Conservation (phyloP, 2,113 vertebrate species). For the Chaetodon trifascialis region DNA sequence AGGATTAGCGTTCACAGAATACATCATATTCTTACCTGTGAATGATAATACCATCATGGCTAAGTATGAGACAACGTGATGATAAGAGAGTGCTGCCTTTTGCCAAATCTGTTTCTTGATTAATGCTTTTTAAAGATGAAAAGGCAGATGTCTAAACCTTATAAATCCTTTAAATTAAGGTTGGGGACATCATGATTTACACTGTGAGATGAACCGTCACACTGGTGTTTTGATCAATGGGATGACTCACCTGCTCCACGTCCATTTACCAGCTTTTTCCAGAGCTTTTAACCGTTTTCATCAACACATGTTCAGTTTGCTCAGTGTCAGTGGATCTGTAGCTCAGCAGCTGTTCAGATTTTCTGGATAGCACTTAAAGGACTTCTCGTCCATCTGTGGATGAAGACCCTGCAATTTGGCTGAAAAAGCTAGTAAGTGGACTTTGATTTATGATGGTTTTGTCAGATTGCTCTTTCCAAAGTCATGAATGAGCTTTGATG, state of each 20-base stretch:
- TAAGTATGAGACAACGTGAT: neutral
- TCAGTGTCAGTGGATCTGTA: too few relatives aligned
- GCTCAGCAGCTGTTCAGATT: neutral
- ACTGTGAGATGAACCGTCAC: neutral
- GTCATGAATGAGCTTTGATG: neutral
- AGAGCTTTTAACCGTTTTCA: neutral
- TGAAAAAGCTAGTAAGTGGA: neutral
- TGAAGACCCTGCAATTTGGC: neutral
- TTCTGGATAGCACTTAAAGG: neutral
- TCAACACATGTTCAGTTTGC: neutral
- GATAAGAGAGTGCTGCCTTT: neutral
- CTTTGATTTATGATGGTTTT: too few relatives aligned
- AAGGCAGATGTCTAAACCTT: neutral
- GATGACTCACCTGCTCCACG: neutral
- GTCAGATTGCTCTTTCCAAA: neutral
- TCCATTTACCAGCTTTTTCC: neutral
- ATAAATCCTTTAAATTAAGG: neutral
- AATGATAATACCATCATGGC: neutral
- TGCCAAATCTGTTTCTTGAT: neutral
- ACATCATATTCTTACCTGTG: neutral
- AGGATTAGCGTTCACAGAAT: conserved; percentile 6
- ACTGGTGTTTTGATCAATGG: neutral
- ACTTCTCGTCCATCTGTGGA: too few relatives aligned
- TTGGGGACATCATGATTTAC: neutral
- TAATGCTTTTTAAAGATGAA: neutral